These are phyloP conservation scores for Craseonycteris thonglongyai DNA, from an alignment of 2,113 vertebrate genomes.

Conservation along the genomic window DNA sequence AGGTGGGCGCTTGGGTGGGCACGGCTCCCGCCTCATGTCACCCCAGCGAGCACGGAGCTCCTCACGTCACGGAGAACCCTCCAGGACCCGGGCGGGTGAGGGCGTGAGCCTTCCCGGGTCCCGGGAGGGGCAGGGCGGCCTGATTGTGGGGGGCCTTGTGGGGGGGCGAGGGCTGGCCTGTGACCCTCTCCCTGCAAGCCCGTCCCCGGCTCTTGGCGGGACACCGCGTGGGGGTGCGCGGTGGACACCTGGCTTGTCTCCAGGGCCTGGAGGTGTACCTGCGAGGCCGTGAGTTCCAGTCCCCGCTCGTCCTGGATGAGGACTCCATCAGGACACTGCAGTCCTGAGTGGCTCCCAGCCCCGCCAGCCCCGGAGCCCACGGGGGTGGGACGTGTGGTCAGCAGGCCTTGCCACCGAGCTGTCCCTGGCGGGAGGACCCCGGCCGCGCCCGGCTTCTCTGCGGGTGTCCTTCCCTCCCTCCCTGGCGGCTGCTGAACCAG, in stretches of 20 bases:
- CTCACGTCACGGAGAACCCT: neutral
- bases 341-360: constrained; percentile 30
- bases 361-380: fast-evolving
- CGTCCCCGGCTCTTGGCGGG: neutral
- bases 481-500: neutral
- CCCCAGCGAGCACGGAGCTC: neutral
- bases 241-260: neutral
- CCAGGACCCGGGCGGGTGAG: fast-evolving
- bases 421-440: too few species aligned
- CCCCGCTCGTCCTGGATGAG: constrained; percentile 84
- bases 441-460: too few species aligned
- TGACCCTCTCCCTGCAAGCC: neutral
- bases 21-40: neutral
- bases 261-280: constrained; percentile 88
- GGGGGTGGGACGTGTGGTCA: neutral
- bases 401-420: fast-evolving
- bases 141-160: too few species aligned
- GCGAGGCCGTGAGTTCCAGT: constrained; percentile 78
- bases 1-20: too few species aligned
- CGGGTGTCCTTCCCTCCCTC: neutral
- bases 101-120: neutral
- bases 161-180: too few species aligned
- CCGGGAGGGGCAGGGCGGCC: fast-evolving
- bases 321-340: constrained; percentile 46
- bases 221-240: fast-evolving